phyloP scores from a whole-genome alignment of 2,888 invertebrate genomes.

The Phasia obesa region DNA sequence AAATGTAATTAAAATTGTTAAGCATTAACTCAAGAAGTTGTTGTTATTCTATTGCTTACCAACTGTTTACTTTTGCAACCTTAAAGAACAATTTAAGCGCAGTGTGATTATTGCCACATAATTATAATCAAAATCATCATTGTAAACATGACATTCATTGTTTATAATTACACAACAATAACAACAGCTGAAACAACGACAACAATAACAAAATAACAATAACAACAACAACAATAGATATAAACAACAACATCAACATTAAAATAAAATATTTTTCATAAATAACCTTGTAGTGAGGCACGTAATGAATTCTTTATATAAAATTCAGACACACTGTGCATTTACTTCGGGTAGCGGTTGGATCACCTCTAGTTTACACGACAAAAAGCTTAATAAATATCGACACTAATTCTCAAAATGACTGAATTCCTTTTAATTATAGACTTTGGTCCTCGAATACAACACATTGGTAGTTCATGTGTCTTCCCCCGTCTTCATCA shows the following conservation, averaged over 20 bases:
- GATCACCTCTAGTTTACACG: too few species aligned
- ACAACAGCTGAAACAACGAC: conserved; percentile 7
- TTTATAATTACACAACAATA: conserved; percentile 45
- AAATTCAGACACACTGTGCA: too few species aligned
- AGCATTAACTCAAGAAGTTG: too few species aligned
- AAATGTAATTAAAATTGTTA: conserved; percentile 10
- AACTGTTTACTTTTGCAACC: background rate
- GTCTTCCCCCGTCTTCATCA: too few species aligned
- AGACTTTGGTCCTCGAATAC: too few species aligned
- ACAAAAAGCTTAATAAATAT: too few species aligned
- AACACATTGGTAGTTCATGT: too few species aligned
- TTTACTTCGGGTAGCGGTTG: too few species aligned
- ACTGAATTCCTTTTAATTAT: too few species aligned
- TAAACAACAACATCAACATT: background rate
- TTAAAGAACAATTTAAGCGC: conserved; percentile 33
- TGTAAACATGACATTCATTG: conserved; percentile 58
- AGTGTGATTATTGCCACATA: conserved; percentile 47
- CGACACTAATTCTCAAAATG: too few species aligned
- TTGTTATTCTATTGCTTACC: too few species aligned
- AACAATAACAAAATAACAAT: conserved; percentile 14
- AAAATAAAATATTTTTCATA: conserved; percentile 16
- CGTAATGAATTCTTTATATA: background rate
- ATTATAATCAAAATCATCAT: conserved; percentile 54
- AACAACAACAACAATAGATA: conserved; percentile 1
- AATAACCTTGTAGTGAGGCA: conserved; percentile 61